Base-by-base conservation (phyloP, 2,113 vertebrate genomes). In the Pseudopodoces humilis region DNA sequence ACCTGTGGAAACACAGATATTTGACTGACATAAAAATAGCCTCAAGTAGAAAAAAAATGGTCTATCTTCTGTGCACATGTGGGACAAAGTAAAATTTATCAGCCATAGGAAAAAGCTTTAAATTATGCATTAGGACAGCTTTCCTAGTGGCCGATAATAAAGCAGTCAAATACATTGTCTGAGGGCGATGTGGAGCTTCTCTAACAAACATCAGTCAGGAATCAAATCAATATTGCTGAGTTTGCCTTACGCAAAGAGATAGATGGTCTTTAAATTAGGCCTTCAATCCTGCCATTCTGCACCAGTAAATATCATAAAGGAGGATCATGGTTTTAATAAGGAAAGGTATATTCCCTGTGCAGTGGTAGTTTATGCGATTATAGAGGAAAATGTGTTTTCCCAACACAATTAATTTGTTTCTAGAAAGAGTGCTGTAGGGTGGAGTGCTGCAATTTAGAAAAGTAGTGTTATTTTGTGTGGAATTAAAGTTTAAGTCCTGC, bases 41-140 rank as follows among this genome's bases (percentile, higher is more conserved):
- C 24, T 68, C 8, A 76, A 69, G 16, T 10, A 69, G 44, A 30
- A 64, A 83, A 68, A 47, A 44, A 70, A 18, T 15, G 1, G 3
- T 55, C 4, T 7, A 1, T 49, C 28, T 50, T 78, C 28, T 15
- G 19, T 4, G 17, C 8, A 58, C 0, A 0, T 37, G 22, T 70
- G 62, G 10, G 25, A 50, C 15, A 79, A 20, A 65, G 10, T 31
- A 67, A 68, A 33, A 83, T 50, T 41, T 77, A 39, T 33, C 16
- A 53, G 22, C 9, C 15, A 5, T 6, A 67, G 11, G 10, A 74
- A 49, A 87, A 58, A 37, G 10, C 37, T 74, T 52, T 72, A 86
- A 94, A 58, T 39, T 49, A 23, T 16, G 3, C 15, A 20, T 78
- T 59, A 43, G 15, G 25, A 55, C 18, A 77, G 24, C 14, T 64